Evolutionary conservation across 37 sponge, comb jelly and placozoan genomes (phyloP), one percentile per base, ranked within the genome.

Genomic region (Petrosia ficiformis): DNA sequence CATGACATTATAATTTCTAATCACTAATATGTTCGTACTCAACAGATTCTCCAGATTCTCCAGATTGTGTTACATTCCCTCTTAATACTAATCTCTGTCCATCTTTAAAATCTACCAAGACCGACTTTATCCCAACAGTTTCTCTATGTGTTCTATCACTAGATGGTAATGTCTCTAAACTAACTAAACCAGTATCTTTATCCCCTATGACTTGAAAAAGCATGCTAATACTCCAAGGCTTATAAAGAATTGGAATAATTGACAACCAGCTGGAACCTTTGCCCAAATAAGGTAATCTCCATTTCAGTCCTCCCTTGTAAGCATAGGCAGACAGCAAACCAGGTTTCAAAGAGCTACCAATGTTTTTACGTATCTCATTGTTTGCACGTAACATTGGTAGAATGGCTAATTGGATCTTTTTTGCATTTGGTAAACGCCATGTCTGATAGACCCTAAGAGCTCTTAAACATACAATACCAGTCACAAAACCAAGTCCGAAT

Each of bases 291-390:
- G 54, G 54, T 48, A 48, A 14, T 30, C 28, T 81, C 74, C 73
- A 72, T 16, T 21, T 19, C 52, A 74, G 39, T 11, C 86, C 86
- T 48, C 86, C 86, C n/a, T 35, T 66, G 41, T 85, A 85, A 1
- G 79, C 42, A 44, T 85, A 78, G 1, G 86, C 86, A 32, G 70
- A 78, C 59, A 85, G 78, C 75, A 78, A 75, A 33, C 86, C 86
- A 29, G 79, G 66, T 42, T 35, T 72, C 0, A 85, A 40, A 0
- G 54, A 33, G 22, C 44, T 31, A 4, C 86, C 86, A 25, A 85
- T 74, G 21, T 34, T 39, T 22, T 69, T 21, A 41, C 76, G 40
- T 31, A 85, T 66, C 71, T 85, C 86, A 33, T 22, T 25, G 65
- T 78, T 85, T 2, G 79, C 79, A 38, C 86, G 57, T 37, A 85